phyloP scores from a whole-genome alignment of 92 coral and sea anemone genomes.

The Isaurus tuberculatus region DNA sequence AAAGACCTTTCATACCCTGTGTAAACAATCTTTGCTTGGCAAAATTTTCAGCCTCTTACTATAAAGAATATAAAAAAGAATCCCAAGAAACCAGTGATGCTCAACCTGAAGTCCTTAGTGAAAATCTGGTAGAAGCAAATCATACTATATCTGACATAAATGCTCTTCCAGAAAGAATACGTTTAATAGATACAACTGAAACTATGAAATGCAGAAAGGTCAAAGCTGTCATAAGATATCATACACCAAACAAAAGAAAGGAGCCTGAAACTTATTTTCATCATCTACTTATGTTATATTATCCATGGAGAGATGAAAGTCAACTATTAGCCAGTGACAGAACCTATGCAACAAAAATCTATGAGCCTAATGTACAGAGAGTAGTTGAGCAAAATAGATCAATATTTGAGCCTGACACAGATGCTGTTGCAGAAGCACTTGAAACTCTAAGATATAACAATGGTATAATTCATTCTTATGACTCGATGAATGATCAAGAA shows the following conservation, averaged over 20 bases:
- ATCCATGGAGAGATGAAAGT: no score
- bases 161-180: conserved; percentile 58
- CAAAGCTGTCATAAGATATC: no score
- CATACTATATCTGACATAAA: conserved; percentile 15
- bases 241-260: no score
- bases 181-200: conserved; percentile 54
- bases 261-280: conserved; percentile 52
- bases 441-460: conserved; percentile 35
- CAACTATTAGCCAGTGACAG: conserved; percentile 26
- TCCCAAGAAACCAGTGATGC: conserved; percentile 38
- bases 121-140: conserved; percentile 41
- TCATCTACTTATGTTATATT: conserved; percentile 67
- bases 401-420: no score
- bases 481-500: conserved; percentile 44
- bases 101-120: conserved; percentile 54
- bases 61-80: conserved; percentile 37
- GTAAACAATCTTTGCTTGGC: conserved; percentile 22
- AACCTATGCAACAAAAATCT: conserved; percentile 18
- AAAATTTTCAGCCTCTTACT: conserved; percentile 23
- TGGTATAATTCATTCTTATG: conserved; percentile 39
- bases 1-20: conserved; percentile 25
- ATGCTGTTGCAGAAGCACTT: conserved; percentile 38
- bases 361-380: conserved; percentile 26
- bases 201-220: conserved; percentile 63
- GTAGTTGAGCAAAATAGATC: conserved; percentile 33